Evolutionary conservation across 2,888 invertebrate species (phyloP), one percentile per base, ranked within the genome.

Genomic region (Heliconius erato): DNA sequence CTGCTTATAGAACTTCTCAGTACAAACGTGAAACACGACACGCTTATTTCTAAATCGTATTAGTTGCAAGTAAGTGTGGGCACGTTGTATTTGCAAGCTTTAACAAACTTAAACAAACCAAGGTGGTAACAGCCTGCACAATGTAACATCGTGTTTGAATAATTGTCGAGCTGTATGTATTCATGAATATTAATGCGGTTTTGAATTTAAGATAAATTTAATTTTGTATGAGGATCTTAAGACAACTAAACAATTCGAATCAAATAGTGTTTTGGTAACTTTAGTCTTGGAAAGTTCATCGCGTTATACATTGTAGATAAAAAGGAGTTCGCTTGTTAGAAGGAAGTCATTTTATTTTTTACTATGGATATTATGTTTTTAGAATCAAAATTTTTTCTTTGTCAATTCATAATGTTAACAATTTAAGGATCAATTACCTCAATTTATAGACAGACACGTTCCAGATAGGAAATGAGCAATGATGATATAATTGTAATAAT

Each of bases 1-100:
- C 87, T 90, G 90, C 89, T 89, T 86, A 49, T 76, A 74, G 54
- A 82, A 89, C 87, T 91, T 88, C 87, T 90, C 89, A 91, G 89
- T 90, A 88, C 90, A 88, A 89, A 88, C 90, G 84, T 90, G 92
- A 92, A 93, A 92, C 88, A 92, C 91, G 92, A 94, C 92, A 92
- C 91, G 88, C 89, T 89, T 89, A 91, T 92, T 93, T 91, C 91
- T 89, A 88, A 90, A 90, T 90, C 32, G 72, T 88, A 89, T 90
- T 89, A 89, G 89, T 89, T 87, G 90, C 89, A 90, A 91, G 88
- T 91, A 88, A 88, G 87, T 84, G 88, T 87, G 90, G 92, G 92
- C 91, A 93, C 90, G 84, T 84, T 84, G 85, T 85, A 83, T 91
- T 91, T 91, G 91, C 91, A 89, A 89, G 89, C 89, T 89, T 89